Evolutionary conservation across 1,140 invertebrate genomes (phyloP).

Genomic region (Rhynchophorus ferrugineus): DNA sequence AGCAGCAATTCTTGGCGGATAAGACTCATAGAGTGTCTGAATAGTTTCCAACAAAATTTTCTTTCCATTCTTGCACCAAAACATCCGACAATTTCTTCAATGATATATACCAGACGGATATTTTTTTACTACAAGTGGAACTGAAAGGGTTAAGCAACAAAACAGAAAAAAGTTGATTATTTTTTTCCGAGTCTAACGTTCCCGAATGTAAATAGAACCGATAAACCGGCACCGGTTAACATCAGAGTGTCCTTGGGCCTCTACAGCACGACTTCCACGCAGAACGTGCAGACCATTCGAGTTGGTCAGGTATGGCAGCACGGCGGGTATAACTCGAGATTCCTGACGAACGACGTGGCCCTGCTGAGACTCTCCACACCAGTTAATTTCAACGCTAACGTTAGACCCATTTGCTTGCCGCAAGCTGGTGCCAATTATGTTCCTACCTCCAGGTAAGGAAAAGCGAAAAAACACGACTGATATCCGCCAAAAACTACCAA

Average conservation of each 20-base stretch:
- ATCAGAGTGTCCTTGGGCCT: conserved; percentile 29
- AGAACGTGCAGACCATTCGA: conserved; percentile 15
- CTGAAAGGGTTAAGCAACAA: no score
- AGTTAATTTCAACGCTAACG: conserved; percentile 40
- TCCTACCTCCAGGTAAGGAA: conserved; percentile 9
- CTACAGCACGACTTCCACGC: conserved; percentile 19
- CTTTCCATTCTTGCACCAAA: no score
- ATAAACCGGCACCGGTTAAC: conserved; percentile 6
- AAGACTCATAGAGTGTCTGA: no score
- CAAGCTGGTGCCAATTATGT: conserved; percentile 14
- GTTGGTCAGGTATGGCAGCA: background rate
- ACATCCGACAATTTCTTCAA: no score
- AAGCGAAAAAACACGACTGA: background rate
- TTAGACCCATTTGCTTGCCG: conserved; percentile 50
- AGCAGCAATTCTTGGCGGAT: no score
- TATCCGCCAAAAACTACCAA: background rate
- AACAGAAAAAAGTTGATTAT: no score
- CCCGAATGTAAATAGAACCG: no score
- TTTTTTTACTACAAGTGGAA: no score
- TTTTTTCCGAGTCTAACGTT: no score
- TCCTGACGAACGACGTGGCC: conserved; percentile 55
- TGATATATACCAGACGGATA: no score
- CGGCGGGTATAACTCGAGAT: conserved; percentile 45
- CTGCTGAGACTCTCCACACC: conserved; percentile 47
- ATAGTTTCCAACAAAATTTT: no score